Evolutionary conservation across 2,113 vertebrate species (phyloP), one percentile per base, ranked within the genome.

Genomic region (Menura novaehollandiae): DNA sequence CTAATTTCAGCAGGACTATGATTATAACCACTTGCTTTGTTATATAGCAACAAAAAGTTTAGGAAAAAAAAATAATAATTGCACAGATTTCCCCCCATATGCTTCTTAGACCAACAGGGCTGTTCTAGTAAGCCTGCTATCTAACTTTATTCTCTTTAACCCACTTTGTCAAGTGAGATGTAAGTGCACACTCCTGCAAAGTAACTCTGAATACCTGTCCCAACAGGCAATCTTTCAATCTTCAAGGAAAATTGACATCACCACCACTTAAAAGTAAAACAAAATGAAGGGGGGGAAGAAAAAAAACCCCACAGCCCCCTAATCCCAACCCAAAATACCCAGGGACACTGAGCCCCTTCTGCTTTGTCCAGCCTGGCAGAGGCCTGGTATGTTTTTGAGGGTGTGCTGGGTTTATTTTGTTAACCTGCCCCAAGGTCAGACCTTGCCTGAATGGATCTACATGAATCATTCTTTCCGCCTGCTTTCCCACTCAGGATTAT

Each of bases 401-500:
- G 82, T 88, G 88, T 94, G 83, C 82, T 87, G 64, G 55, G 62
- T 91, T 85, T 95, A 52, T 91, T 93, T 96, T 95, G 97, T 81
- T 91, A 94, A 71, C 60, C 84, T 32, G 83, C 91, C 96, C 94
- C 93, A 93, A 94, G 96, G 95, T 96, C 96, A 96, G 79, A 15
- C 63, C 63, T 44, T 56, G 62, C 80, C 81, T 94, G 93, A 93
- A 96, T 71, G 67, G 93, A 85, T 59, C 81, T 43, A 43, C 60
- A 82, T 97, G 96, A 98, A 94, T 98, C 93, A 97, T 74, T 85
- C 80, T 71, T 96, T 91, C 92, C 69, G 28, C 64, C 86, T 91
- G 87, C 80, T 81, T 96, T 95, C 93, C 88, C 82, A 69, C 81
- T 91, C 21, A 0, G 56, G 44, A 94, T 95, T 95, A 92, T 88